Conservation (phyloP, 2,113 vertebrate species). For the Pachypanchax playfairii region DNA sequence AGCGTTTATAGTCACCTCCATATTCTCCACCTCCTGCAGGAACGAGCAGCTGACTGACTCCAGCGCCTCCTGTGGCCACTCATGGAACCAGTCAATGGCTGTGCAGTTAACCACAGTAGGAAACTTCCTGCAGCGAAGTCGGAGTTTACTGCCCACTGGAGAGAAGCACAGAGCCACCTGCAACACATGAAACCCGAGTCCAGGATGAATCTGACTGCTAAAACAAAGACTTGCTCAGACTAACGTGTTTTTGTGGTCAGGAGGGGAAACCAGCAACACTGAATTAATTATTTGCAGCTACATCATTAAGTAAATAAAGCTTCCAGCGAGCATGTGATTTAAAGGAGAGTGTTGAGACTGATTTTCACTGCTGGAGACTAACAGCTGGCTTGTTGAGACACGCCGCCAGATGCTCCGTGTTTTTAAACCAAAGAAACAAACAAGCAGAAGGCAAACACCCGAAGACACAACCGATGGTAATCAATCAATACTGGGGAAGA, state of each 20-base stretch:
- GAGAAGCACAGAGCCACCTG: conserved; percentile 94
- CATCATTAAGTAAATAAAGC: conserved; percentile 68
- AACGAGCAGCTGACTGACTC: conserved; percentile 93
- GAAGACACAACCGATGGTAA: conserved; percentile 27
- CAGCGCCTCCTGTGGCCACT: conserved; percentile 90
- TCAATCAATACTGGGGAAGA: conserved; percentile 12
- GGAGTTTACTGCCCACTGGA: conserved; percentile 86
- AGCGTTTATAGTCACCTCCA: no score
- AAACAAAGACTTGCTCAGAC: conserved; percentile 10
- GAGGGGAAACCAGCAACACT: conserved; percentile 17
- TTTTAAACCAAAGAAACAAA: conserved; percentile 44
- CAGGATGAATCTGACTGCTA: background rate
- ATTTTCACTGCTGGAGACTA: conserved; percentile 43
- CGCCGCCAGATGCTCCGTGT: conserved; percentile 55
- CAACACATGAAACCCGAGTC: background rate
- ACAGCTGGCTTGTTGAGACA: conserved; percentile 63
- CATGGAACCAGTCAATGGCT: conserved; percentile 92
- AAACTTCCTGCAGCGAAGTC: conserved; percentile 88
- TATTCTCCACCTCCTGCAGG: conserved; percentile 82
- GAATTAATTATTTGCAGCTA: conserved; percentile 49
- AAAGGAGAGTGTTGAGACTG: conserved; percentile 38
- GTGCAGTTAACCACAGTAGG: conserved; percentile 89
- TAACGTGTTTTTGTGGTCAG: conserved; percentile 31
- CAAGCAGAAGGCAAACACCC: conserved; percentile 35
- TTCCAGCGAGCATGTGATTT: conserved; percentile 48